Percentiles rank a stretch among this genome's conserved stretches.
Evolutionary conservation across 2,113 vertebrate genomes (phyloP).

Genomic region (Azemiops feae): DNA sequence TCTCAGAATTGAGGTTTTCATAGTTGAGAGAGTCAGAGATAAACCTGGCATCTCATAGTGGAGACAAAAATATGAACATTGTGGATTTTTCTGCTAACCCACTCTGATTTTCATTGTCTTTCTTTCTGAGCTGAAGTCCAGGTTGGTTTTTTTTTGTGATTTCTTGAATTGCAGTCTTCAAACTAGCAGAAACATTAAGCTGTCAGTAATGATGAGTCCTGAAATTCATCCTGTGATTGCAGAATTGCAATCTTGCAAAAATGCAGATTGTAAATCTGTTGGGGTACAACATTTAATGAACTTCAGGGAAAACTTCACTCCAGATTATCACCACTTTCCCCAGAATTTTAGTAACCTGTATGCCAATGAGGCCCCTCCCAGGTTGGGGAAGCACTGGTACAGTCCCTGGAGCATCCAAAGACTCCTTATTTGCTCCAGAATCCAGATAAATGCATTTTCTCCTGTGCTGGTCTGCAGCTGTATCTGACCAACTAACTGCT

Average conservation of each 20-base stretch:
- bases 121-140: neutral
- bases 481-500: neutral
- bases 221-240: neutral
- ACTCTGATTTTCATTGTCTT: neutral
- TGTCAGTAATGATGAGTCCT: too few relatives aligned
- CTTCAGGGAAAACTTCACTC: neutral
- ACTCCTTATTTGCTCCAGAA: neutral
- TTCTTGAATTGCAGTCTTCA: neutral
- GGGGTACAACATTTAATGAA: neutral
- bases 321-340: neutral
- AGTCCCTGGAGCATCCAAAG: neutral
- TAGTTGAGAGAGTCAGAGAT: neutral
- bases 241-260: neutral
- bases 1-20: neutral
- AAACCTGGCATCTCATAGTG: neutral
- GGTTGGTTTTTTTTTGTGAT: neutral
- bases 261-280: too few relatives aligned
- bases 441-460: neutral
- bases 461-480: neutral
- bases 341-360: neutral
- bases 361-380: neutral
- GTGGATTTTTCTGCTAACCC: neutral
- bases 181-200: neutral
- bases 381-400: neutral
- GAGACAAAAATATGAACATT: neutral